A percentile compares a stretch with the other conserved stretches of the same genome.
These are phyloP conservation scores for Drosophila repleta DNA, from an alignment of 1,140 invertebrate species.

Conservation along the genomic window DNA sequence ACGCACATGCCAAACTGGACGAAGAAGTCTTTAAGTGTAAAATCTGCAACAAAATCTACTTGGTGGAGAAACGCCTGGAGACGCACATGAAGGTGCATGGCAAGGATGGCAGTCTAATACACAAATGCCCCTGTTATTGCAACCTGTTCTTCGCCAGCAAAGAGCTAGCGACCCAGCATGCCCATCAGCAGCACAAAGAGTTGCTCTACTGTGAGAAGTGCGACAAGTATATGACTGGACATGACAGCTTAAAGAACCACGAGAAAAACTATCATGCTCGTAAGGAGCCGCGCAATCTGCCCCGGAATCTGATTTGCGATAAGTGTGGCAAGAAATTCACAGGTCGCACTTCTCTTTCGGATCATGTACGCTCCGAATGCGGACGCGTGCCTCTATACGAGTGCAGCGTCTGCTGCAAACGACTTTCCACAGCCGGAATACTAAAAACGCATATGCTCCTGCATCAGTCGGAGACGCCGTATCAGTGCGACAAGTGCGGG, in stretches of 20 bases:
- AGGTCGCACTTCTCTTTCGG: slow-evolving; percentile 77
- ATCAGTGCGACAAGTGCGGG: slow-evolving; percentile 83
- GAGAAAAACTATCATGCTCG: slow-evolving; percentile 71
- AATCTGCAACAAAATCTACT: slow-evolving; percentile 77
- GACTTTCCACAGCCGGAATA: slow-evolving; percentile 82
- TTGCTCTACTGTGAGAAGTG: slow-evolving; percentile 83
- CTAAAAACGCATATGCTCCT: slow-evolving; percentile 83
- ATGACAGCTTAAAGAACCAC: slow-evolving; percentile 81
- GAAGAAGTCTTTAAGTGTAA: slow-evolving; percentile 77
- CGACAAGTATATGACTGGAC: slow-evolving; percentile 82
- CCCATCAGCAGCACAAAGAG: slow-evolving; percentile 76
- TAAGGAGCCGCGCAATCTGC: slow-evolving; percentile 64
- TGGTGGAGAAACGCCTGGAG: slow-evolving; percentile 77
- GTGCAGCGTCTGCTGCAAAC: slow-evolving; percentile 82
- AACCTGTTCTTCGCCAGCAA: slow-evolving; percentile 79
- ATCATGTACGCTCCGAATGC: slow-evolving; percentile 83
- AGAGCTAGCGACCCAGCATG: slow-evolving; percentile 77
- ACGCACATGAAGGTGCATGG: slow-evolving; percentile 76
- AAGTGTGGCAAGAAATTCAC: slow-evolving; percentile 84
- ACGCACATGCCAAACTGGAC: slow-evolving; percentile 59
- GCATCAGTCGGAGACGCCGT: slow-evolving; percentile 78
- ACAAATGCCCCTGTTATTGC: slow-evolving; percentile 84
- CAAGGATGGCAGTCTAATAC: slow-evolving; percentile 66
- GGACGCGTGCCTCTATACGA: slow-evolving; percentile 73
- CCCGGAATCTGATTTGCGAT: slow-evolving; percentile 83